Conservation (phyloP, 2,888 invertebrate genomes). For the Apoda limacodes region DNA sequence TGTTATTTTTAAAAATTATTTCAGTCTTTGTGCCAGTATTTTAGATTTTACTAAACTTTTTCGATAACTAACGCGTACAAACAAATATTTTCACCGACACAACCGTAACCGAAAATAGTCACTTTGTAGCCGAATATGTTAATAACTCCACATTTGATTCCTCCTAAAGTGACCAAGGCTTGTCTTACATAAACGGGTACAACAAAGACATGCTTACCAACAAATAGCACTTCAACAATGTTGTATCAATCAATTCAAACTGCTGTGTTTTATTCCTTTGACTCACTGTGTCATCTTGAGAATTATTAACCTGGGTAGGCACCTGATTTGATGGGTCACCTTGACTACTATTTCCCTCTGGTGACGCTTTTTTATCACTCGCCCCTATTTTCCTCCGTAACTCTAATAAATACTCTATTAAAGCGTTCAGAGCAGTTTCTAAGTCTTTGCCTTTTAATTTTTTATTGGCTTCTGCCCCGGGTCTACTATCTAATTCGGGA, state of each 20-base stretch:
- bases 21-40: too few relatives aligned
- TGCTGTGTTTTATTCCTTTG: constrained; percentile 47
- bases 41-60: too few relatives aligned
- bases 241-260: constrained; percentile 96
- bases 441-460: constrained; percentile 84
- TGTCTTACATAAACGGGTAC: too few relatives aligned
- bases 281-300: constrained; percentile 22
- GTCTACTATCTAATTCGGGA: constrained; percentile 82
- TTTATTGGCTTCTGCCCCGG: constrained; percentile 25
- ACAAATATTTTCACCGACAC: too few relatives aligned
- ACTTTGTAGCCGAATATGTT: too few relatives aligned
- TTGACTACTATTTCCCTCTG: constrained; percentile 27
- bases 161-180: too few relatives aligned
- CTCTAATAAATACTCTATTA: constrained; percentile 91
- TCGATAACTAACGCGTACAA: too few relatives aligned
- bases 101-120: too few relatives aligned
- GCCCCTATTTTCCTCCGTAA: constrained; percentile 71
- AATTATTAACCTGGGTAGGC: too few relatives aligned
- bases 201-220: constrained; percentile 75
- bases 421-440: constrained; percentile 87
- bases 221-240: constrained; percentile 95
- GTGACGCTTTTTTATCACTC: constrained; percentile 30
- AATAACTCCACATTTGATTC: too few relatives aligned
- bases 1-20: too few relatives aligned
- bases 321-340: constrained; percentile 10